phyloP scores from a whole-genome alignment of 2,888 invertebrate species.

The Tridacna crocea region DNA sequence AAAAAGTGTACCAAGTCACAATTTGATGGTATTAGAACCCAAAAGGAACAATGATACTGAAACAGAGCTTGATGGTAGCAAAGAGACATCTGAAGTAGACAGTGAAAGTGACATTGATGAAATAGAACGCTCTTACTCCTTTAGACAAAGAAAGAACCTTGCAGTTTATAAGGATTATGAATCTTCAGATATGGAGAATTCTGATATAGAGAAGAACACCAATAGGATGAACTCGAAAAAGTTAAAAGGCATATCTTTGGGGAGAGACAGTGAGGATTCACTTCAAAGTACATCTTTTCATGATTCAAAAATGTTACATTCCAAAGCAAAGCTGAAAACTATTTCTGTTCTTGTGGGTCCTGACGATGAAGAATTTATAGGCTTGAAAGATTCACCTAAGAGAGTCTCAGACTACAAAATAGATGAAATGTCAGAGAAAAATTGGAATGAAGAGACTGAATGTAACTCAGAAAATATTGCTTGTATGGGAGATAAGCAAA shows the following conservation, averaged over 20 bases:
- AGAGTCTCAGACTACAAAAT: background rate
- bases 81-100: background rate
- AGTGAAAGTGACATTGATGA: constrained; percentile 13
- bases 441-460: background rate
- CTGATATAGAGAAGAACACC: constrained; percentile 21
- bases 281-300: background rate
- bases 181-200: constrained; percentile 1
- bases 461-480: background rate
- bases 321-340: constrained; percentile 1
- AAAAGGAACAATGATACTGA: background rate
- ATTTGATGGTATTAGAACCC: background rate
- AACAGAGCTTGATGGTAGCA: background rate
- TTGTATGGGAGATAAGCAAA: too few relatives aligned
- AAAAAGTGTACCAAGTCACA: background rate
- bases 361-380: constrained; percentile 51
- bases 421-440: background rate
- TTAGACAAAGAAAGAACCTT: background rate
- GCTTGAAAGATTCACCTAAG: constrained; percentile 16
- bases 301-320: background rate
- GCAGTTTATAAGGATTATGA: constrained; percentile 8
- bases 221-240: background rate
- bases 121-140: background rate
- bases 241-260: background rate
- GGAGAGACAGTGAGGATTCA: too few relatives aligned
- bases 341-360: constrained; percentile 39